These are phyloP conservation scores for Cepaea hortensis DNA, from an alignment of 2,888 invertebrate species.

Conservation along the genomic window DNA sequence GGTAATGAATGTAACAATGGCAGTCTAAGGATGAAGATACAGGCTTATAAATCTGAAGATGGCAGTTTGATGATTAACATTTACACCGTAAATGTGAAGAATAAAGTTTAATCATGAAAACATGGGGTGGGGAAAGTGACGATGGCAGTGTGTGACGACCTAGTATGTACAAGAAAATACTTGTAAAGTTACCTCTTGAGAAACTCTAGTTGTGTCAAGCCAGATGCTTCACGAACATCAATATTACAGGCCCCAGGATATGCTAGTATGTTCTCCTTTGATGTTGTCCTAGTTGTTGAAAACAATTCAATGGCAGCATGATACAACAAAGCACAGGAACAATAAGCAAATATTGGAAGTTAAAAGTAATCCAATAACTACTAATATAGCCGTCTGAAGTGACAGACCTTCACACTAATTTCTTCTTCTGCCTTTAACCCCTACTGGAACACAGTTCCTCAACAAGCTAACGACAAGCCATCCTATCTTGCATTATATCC, in stretches of 20 bases:
- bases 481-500: no score
- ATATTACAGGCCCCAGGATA: constrained; percentile 72
- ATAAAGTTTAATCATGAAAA: neutral
- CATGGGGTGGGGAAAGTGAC: neutral
- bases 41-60: no score
- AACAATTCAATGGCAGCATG: neutral
- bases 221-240: constrained; percentile 63
- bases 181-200: constrained; percentile 57
- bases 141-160: no score
- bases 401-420: neutral
- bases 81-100: no score
- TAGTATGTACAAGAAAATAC: neutral
- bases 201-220: constrained; percentile 64
- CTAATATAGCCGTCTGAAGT: neutral
- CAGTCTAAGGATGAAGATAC: no score
- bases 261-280: constrained; percentile 62
- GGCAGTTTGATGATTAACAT: no score
- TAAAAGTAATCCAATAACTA: neutral
- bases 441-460: no score
- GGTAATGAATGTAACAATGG: no score
- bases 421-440: no score
- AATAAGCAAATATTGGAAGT: neutral
- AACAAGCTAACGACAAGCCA: no score
- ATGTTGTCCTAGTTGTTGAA: constrained; percentile 59
- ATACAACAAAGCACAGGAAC: neutral